Evolutionary conservation across 2,888 invertebrate species (phyloP).

Genomic region (Lycia hirtaria): DNA sequence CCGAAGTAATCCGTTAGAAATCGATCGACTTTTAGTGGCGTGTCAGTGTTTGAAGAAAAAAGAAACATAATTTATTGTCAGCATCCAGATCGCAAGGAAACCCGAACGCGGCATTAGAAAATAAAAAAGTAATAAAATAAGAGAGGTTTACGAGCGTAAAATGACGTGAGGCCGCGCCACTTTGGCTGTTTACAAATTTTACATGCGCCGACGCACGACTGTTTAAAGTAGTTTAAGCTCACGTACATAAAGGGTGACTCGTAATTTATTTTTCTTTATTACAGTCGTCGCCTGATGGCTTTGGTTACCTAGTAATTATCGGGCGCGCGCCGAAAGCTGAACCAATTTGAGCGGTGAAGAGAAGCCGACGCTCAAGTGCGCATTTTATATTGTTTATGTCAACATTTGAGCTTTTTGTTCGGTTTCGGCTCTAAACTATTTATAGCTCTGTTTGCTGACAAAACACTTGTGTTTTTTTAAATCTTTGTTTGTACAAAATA

Average conservation of each 20-base stretch:
- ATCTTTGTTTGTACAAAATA: conserved; percentile 35
- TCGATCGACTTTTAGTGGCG: conserved; percentile 84
- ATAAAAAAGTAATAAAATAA: conserved; percentile 84
- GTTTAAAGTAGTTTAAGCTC: conserved; percentile 54
- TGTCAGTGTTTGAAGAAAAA: conserved; percentile 83
- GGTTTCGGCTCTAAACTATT: conserved; percentile 60
- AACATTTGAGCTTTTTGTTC: conserved; percentile 69
- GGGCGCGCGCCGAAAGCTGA: conserved; percentile 76
- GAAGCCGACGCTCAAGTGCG: conserved; percentile 68
- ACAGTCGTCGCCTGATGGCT: conserved; percentile 68
- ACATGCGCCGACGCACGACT: conserved; percentile 49
- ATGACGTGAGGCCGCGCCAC: conserved; percentile 77
- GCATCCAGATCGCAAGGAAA: conserved; percentile 82
- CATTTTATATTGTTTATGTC: conserved; percentile 76
- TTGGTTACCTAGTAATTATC: conserved; percentile 78
- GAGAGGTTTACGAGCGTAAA: conserved; percentile 83
- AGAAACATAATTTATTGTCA: conserved; percentile 84
- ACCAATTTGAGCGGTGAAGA: conserved; percentile 68
- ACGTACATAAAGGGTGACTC: conserved; percentile 65
- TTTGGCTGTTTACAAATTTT: conserved; percentile 69
- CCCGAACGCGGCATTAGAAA: conserved; percentile 81
- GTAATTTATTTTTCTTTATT: conserved; percentile 80
- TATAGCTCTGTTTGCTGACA: conserved; percentile 57
- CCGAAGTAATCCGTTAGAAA: conserved; percentile 84
- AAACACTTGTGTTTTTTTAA: conserved; percentile 41